Conservation (phyloP, 2,797 vertebrate genomes). For the Eidolon dupreanum region DNA sequence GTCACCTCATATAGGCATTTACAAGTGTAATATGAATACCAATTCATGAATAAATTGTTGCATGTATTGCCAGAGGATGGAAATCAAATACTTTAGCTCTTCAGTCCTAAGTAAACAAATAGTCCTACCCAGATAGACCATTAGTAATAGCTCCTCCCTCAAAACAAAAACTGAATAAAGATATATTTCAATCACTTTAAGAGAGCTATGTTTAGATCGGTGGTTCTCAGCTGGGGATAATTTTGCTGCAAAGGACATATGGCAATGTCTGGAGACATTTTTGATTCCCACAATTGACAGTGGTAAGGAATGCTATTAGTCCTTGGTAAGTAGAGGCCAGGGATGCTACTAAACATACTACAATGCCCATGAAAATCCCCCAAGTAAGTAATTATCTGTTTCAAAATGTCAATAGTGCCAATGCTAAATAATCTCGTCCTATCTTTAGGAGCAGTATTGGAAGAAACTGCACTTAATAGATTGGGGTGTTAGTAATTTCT, state of each 20-base stretch:
- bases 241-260: background rate
- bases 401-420: background rate
- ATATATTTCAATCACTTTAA: background rate
- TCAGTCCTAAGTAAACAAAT: background rate
- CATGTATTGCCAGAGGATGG: background rate
- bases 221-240: background rate
- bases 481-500: background rate
- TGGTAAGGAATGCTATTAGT: background rate
- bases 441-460: background rate
- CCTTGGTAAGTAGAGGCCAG: background rate
- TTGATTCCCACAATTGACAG: background rate
- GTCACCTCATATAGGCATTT: background rate
- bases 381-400: background rate
- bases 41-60: background rate
- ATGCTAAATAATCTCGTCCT: background rate
- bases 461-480: background rate
- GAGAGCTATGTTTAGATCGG: background rate
- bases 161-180: background rate
- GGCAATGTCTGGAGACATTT: background rate
- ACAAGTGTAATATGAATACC: background rate
- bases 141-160: background rate
- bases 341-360: background rate
- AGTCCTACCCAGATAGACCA: background rate
- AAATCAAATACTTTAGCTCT: background rate
- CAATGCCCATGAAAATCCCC: background rate